Base-by-base conservation (phyloP, 2,113 vertebrate genomes). In the Chaenocephalus aceratus region DNA sequence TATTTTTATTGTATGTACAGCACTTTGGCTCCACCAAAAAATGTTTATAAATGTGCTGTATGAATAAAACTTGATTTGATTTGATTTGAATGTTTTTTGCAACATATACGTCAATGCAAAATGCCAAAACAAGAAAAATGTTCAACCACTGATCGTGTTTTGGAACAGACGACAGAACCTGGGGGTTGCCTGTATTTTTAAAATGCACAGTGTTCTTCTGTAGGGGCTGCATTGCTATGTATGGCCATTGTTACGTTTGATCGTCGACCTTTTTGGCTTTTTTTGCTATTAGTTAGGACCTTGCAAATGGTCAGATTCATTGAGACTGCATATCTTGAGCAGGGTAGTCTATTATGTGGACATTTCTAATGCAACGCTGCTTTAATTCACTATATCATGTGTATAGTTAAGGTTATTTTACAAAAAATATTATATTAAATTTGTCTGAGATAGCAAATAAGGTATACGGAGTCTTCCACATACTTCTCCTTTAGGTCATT, bases 261-360 rank as follows among this genome's bases (percentile, higher is more conserved):
- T 41, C 30, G 30, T 30, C 36, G 7, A 6, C 36, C 36, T 41
- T 41, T 60, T 14, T 59, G 16, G 7, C 5, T 12, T 45, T 10
- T 46, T 58, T 48, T 18, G 9, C 3, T 2, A 21, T 41, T 48
- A 10, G 53, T 58, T 15, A 70, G 53, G 41, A 26, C 15, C n/a
- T 12, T n/a, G 30, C 44, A 48, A 30, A 58, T n/a, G 12, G 44
- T 45, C 21, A 13, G 3, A 51, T 41, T 46, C 16, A 52, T 60
- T 72, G 7, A 72, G 56, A 71, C 15, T 72, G 45, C 26, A 36
- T 57, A 4, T 36, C 16, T 51, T 72, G 54, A 34, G 41, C 6
- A 49, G 6, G 10, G 21, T 5, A 5, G 26, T 5, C 14, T 10
- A 45, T 14, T 11, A 23, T 62, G 10, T 45, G 15, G 15, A 41